A percentile compares a stretch with the other conserved stretches of the same genome.
Evolutionary conservation across 2,797 vertebrate genomes (phyloP).

Genomic region (Sebastes paucispinis): DNA sequence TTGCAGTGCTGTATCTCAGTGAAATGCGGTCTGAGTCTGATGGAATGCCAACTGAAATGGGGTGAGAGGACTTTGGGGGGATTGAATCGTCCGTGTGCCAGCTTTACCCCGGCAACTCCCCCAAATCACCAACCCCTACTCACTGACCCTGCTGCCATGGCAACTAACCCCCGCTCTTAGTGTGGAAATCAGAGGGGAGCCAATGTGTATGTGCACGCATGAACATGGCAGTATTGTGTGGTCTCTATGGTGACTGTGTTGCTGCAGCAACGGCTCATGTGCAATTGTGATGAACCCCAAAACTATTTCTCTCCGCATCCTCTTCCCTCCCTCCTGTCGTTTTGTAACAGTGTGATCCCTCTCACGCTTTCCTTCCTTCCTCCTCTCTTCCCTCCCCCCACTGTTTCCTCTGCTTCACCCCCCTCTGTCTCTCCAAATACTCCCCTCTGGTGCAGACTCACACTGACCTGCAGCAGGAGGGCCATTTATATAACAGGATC

Average conservation of each 20-base stretch:
- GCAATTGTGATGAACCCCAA: conserved; percentile 48
- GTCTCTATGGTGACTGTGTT: conserved; percentile 55
- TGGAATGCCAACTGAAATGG: conserved; percentile 45
- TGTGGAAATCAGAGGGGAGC: conserved; percentile 37
- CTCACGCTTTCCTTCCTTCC: conserved; percentile 4
- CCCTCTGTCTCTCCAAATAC: not conserved
- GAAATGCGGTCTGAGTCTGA: conserved; percentile 36
- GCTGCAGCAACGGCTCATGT: conserved; percentile 40
- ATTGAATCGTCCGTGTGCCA: conserved; percentile 47
- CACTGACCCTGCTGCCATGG: conserved; percentile 58
- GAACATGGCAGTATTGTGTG: conserved; percentile 50
- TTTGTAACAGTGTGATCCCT: conserved; percentile 36
- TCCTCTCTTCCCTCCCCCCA: not conserved
- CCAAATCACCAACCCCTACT: conserved; percentile 3
- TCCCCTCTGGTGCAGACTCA: not conserved
- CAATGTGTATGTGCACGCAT: conserved; percentile 5
- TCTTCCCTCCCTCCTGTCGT: conserved; percentile 2
- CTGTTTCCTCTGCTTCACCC: conserved; percentile 16
- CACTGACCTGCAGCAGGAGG: not conserved
- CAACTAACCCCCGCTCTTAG: conserved; percentile 53
- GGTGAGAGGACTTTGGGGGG: conserved; percentile 48
- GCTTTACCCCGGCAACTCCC: conserved; percentile 43
- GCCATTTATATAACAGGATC: not conserved
- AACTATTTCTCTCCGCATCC: conserved; percentile 47
- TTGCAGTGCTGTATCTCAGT: conserved; percentile 8